phyloP scores from a whole-genome alignment of 2,113 vertebrate genomes.

The Onychorhynchus coronatus region DNA sequence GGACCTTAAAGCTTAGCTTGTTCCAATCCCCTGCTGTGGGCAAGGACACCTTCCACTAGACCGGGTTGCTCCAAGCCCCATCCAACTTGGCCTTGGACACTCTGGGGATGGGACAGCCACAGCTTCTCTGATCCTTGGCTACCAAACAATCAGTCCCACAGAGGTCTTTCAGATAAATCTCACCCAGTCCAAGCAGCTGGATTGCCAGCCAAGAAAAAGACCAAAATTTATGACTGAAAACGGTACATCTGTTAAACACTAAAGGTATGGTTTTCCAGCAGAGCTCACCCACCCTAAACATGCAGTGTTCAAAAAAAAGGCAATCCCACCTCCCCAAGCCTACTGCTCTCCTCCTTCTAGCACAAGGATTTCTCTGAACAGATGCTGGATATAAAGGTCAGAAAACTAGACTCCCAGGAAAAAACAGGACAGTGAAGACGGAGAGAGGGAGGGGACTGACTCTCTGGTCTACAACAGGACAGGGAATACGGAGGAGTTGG shows the following conservation, averaged over 20 bases:
- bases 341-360: not conserved
- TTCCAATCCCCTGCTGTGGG: not conserved
- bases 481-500: accelerated
- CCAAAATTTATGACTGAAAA: not conserved
- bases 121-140: not conserved
- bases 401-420: not conserved
- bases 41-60: not conserved
- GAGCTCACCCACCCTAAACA: not conserved
- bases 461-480: not conserved
- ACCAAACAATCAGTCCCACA: not conserved
- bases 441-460: not conserved
- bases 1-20: not conserved
- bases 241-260: not conserved
- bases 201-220: not conserved
- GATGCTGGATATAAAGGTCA: not conserved
- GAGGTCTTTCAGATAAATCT: not conserved
- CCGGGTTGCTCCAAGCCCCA: not conserved
- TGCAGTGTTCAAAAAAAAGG: not conserved
- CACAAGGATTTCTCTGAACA: not conserved
- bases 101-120: not conserved
- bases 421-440: not conserved
- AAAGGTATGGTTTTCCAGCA: not conserved
- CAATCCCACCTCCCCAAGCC: not conserved
- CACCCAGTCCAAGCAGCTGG: not conserved
- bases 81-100: not conserved